Conservation (phyloP, 2,888 invertebrate genomes). For the Escarpia spicata region DNA sequence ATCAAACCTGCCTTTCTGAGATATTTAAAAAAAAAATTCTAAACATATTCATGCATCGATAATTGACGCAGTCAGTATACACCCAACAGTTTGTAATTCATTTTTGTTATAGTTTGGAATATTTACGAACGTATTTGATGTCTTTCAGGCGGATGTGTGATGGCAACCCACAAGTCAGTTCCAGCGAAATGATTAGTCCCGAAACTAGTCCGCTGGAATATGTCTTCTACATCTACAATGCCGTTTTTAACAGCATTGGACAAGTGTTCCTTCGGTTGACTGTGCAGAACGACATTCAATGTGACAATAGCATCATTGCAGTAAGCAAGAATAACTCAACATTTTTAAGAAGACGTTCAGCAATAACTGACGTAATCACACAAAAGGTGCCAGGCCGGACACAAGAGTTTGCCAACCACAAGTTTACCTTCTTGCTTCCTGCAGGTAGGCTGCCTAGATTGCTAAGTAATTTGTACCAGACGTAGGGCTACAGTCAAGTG, state of each 20-base stretch:
- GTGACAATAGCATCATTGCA: neutral
- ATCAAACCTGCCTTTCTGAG: no score
- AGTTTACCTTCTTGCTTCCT: neutral
- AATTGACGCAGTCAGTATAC: no score
- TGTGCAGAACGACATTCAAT: neutral
- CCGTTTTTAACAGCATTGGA: neutral
- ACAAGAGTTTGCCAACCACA: constrained; percentile 5
- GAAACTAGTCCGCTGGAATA: constrained; percentile 6
- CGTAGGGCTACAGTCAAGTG: neutral
- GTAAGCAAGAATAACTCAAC: neutral
- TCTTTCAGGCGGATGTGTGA: constrained; percentile 13
- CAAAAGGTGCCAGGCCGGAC: neutral
- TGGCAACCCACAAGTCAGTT: neutral
- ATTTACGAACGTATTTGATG: neutral
- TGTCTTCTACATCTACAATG: neutral
- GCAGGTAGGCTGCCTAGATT: neutral
- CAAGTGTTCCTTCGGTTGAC: neutral
- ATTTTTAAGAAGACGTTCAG: neutral
- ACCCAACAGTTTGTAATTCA: no score
- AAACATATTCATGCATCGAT: no score
- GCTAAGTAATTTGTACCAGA: neutral
- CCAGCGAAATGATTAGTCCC: neutral
- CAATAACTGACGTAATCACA: neutral
- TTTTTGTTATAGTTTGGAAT: no score
- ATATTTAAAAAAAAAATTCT: no score